Evolutionary conservation across 1,140 invertebrate species (phyloP), one percentile per base, ranked within the genome.

Genomic region (Globodera ellingtonae): DNA sequence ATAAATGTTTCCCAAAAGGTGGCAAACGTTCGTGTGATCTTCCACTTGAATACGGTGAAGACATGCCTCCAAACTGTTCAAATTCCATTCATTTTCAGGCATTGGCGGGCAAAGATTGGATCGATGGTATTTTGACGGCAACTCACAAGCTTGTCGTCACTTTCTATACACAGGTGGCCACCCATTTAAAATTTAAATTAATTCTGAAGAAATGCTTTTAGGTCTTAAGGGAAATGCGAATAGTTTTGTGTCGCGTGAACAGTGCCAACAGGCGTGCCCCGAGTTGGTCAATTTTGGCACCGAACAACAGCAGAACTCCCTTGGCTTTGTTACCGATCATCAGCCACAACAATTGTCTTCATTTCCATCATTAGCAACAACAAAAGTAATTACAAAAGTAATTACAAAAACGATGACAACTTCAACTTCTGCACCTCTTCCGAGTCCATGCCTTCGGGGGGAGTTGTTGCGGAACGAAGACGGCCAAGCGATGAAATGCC

Each of bases 161-260:
- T 89, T 89, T 74, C 59, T 75, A 44, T 89, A 89, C 77, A 70
- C 80, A 71, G 87, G 88, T 81, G 50, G 7, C 18, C n/a, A 24
- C 3, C 21, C 77, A 83, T n/a, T n/a, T 79, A 72, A 50, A 82
- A 74, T 15, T n/a, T 50, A 21, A 44, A 56, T 21, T 18, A 65
- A 21, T 62, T 59, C 24, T 0, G 35, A 35, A 3, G 35, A 46
- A 75, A 46, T 47, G 6, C 44, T 65, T 76, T 76, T 21, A 80
- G 86, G 87, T 75, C 78, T 83, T 46, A 81, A 81, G 56, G 87
- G 87, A 66, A 95, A 95, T 87, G 90, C 91, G 66, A 95, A 95
- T 87, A 94, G 94, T 88, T 97, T 95, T 92, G 92, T 92, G 89
- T 97, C 95, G 89, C 76, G 84, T 76, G 75, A 85, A 66, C 59